Percentiles rank a stretch among this genome's conserved stretches.
Evolutionary conservation across 2,113 vertebrate species (phyloP).

Genomic region (Corythornis vintsioides): DNA sequence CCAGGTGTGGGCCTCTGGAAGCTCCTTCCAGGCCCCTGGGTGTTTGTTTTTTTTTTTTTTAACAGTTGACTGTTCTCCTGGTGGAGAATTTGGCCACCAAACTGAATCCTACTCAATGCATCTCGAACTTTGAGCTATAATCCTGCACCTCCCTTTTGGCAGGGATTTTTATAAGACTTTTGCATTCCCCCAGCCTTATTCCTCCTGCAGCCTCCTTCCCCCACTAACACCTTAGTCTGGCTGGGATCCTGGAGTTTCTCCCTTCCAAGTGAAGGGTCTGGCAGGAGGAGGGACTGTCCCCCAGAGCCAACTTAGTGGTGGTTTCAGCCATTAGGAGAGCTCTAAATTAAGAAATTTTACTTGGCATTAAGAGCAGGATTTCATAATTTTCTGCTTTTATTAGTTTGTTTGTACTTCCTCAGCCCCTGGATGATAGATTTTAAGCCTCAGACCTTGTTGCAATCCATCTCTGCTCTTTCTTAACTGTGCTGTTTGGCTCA

Average conservation of each 20-base stretch:
- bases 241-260: conserved; percentile 33
- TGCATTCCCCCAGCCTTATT: not conserved
- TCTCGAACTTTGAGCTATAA: not conserved
- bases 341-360: conserved; percentile 39
- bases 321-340: conserved; percentile 23
- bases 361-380: not conserved
- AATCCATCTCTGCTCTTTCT: conserved; percentile 31
- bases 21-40: not conserved
- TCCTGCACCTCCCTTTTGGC: conserved; percentile 17
- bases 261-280: conserved; percentile 18
- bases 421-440: conserved; percentile 31
- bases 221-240: conserved; percentile 51
- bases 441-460: conserved; percentile 24
- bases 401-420: conserved; percentile 66
- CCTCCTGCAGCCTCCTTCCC: conserved; percentile 20
- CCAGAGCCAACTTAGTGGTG: conserved; percentile 26
- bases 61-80: not conserved
- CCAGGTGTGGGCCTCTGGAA: not conserved
- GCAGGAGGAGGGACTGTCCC: conserved; percentile 7
- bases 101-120: not conserved
- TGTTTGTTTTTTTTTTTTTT: not conserved
- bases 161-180: conserved; percentile 10
- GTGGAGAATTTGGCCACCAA: not conserved
- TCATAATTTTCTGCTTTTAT: conserved; percentile 61
- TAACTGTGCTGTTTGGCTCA: not conserved